These are phyloP conservation scores for Menura novaehollandiae DNA, from an alignment of 2,113 vertebrate species.

Conservation along the genomic window DNA sequence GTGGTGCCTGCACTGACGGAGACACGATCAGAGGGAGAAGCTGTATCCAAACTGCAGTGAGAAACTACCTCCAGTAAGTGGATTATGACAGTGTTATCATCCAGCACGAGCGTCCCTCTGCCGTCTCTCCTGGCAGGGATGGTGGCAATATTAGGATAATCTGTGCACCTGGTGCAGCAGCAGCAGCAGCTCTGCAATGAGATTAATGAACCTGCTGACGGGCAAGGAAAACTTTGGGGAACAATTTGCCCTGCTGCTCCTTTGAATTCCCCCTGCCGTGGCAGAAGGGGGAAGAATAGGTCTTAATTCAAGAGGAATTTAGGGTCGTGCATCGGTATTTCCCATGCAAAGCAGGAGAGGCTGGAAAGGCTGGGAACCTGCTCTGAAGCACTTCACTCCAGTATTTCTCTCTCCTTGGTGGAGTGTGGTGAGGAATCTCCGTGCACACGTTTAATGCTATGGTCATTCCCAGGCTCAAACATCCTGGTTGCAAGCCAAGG, in stretches of 20 bases:
- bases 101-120: neutral
- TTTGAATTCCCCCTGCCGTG: neutral
- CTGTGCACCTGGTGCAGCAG: neutral
- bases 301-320: neutral
- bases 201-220: neutral
- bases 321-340: neutral
- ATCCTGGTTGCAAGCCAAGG: neutral
- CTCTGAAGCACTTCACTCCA: neutral
- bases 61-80: slow-evolving; percentile 9
- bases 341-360: neutral
- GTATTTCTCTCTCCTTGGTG: neutral
- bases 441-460: accelerated
- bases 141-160: neutral
- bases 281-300: neutral
- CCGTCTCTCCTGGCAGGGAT: neutral
- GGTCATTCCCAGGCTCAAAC: neutral
- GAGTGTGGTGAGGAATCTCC: neutral
- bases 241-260: neutral
- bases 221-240: neutral
- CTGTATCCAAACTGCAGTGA: neutral
- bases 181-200: slow-evolving; percentile 3
- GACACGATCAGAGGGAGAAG: neutral
- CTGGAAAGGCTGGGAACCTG: neutral
- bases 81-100: neutral
- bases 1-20: neutral